Percentiles rank a stretch among this genome's conserved stretches.
Conservation (phyloP, 1,140 invertebrate species). For the Parasteatoda tepidariorum region DNA sequence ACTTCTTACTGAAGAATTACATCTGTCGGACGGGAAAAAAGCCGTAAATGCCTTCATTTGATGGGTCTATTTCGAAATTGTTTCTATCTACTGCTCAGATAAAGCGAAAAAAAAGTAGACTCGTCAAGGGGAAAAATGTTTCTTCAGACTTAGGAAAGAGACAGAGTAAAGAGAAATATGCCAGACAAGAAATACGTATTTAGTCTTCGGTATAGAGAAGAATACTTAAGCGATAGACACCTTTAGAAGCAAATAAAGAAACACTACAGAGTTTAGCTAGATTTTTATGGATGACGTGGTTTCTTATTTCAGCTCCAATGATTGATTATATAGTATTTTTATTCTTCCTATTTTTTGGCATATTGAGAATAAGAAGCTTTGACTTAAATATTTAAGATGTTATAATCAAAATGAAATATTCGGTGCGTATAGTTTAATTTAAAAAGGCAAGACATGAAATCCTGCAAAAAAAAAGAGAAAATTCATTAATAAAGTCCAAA, state of each 20-base stretch:
- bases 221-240: background rate
- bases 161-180: background rate
- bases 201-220: background rate
- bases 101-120: constrained; percentile 10
- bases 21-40: background rate
- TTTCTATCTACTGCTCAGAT: constrained; percentile 16
- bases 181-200: constrained; percentile 9
- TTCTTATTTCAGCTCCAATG: background rate
- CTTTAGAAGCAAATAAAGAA: background rate
- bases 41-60: constrained; percentile 22
- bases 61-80: constrained; percentile 32
- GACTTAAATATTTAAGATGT: too few relatives aligned
- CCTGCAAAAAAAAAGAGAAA: too few relatives aligned
- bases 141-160: background rate
- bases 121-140: constrained; percentile 1
- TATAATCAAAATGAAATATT: too few relatives aligned
- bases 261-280: background rate
- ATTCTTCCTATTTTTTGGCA: too few relatives aligned
- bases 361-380: too few relatives aligned
- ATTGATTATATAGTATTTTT: background rate
- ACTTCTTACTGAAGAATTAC: constrained; percentile 15
- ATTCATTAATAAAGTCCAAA: too few relatives aligned
- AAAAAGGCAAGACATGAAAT: too few relatives aligned
- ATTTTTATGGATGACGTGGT: background rate
- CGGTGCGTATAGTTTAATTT: too few relatives aligned